These are phyloP conservation scores for Euwallacea fornicatus DNA, from an alignment of 1,140 invertebrate species.

Conservation along the genomic window DNA sequence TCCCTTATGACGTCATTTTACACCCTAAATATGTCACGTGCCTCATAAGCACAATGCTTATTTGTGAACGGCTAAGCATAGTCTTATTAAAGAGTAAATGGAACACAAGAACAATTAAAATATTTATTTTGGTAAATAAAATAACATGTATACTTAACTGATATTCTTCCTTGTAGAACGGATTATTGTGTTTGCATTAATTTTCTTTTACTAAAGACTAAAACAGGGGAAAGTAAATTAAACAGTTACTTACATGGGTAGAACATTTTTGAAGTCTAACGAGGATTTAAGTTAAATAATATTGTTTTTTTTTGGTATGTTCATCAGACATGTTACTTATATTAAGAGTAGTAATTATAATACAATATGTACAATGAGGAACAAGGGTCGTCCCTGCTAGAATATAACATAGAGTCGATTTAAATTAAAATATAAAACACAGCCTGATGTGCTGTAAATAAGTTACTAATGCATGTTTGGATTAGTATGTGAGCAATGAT, in stretches of 20 bases:
- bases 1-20: neutral
- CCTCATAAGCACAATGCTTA: no score
- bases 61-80: neutral
- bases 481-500: neutral
- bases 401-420: no score
- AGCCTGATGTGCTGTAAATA: neutral
- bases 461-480: no score
- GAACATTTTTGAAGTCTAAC: slow-evolving; percentile 38
- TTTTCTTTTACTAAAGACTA: neutral
- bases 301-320: slow-evolving; percentile 33
- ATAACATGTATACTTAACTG: slow-evolving; percentile 8
- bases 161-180: slow-evolving; percentile 6
- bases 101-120: slow-evolving; percentile 32
- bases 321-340: slow-evolving; percentile 28
- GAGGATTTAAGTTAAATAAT: slow-evolving; percentile 9
- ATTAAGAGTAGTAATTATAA: neutral
- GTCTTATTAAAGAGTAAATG: neutral
- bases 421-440: neutral
- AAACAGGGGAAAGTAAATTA: neutral
- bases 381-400: no score
- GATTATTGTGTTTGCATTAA: slow-evolving; percentile 17
- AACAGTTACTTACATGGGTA: slow-evolving; percentile 14
- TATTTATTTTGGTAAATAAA: slow-evolving; percentile 30
- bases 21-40: no score
- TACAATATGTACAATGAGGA: neutral